Conservation (phyloP, 2,113 vertebrate species). For the Leptocoma aspasia region DNA sequence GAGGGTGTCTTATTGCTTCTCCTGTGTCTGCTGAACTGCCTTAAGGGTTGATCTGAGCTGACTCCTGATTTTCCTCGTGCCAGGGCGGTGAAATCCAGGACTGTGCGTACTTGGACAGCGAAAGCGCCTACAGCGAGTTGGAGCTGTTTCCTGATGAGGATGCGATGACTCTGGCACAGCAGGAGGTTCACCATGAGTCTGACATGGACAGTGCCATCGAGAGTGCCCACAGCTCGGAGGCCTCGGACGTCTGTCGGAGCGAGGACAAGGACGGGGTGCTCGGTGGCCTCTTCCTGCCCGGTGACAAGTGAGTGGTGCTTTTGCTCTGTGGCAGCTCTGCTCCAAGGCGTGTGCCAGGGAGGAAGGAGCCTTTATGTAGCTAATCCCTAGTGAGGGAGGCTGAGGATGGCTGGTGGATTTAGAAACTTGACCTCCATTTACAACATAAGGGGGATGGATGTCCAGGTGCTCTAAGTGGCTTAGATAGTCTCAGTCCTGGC, state of each 20-base stretch:
- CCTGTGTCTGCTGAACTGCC: neutral
- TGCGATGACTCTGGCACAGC: constrained; percentile 75
- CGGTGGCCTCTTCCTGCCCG: constrained; percentile 80
- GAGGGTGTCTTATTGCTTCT: neutral
- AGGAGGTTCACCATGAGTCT: constrained; percentile 79
- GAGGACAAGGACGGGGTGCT: constrained; percentile 81
- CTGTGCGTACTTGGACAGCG: constrained; percentile 78
- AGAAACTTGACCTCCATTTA: neutral
- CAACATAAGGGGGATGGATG: neutral
- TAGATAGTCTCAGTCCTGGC: neutral
- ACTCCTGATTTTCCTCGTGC: neutral
- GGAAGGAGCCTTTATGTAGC: neutral
- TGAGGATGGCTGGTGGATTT: neutral
- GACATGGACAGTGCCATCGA: constrained; percentile 92
- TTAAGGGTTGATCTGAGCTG: neutral
- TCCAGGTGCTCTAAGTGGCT: neutral
- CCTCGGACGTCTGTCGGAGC: constrained; percentile 65
- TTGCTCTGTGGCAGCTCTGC: neutral
- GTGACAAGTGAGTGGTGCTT: constrained; percentile 83
- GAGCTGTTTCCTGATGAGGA: constrained; percentile 81
- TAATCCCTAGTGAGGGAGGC: neutral
- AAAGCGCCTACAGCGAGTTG: constrained; percentile 70
- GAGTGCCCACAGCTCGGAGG: constrained; percentile 82
- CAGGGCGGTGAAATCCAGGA: constrained; percentile 75
- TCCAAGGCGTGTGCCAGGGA: neutral